A percentile compares a stretch with the other conserved stretches of the same genome.
Evolutionary conservation across 1,140 invertebrate species (phyloP).

Genomic region (Tetramorium alpestre): DNA sequence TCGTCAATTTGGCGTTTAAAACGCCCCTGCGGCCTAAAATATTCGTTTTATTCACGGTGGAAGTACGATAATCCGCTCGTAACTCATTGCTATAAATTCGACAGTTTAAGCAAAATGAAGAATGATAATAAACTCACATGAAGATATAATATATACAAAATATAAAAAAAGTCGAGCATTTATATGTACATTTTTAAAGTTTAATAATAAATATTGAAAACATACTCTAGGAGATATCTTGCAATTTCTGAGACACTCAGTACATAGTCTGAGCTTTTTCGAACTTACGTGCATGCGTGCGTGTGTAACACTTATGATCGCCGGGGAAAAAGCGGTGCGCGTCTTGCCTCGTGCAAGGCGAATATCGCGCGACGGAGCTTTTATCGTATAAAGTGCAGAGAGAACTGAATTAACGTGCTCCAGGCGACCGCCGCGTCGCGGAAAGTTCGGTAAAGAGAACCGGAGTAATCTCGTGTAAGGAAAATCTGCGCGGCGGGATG

Average conservation of each 20-base stretch:
- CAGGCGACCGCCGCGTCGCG: slow-evolving; percentile 28
- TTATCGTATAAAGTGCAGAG: slow-evolving; percentile 60
- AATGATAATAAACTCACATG: background rate
- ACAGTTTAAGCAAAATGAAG: slow-evolving; percentile 26
- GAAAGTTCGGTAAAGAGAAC: slow-evolving; percentile 58
- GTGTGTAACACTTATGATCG: slow-evolving; percentile 31
- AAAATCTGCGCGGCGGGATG: slow-evolving; percentile 50
- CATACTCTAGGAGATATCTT: background rate
- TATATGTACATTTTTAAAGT: background rate
- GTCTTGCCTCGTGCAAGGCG: slow-evolving; percentile 51
- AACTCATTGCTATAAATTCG: slow-evolving; percentile 29
- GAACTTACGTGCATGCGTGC: slow-evolving; percentile 36
- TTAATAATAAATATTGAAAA: background rate
- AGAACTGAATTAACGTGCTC: slow-evolving; percentile 58
- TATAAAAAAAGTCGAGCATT: background rate
- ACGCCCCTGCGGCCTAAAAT: slow-evolving; percentile 15
- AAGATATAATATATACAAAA: background rate
- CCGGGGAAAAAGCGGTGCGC: slow-evolving; percentile 10
- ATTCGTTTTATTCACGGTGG: slow-evolving; percentile 16
- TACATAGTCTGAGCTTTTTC: slow-evolving; percentile 12
- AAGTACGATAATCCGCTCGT: slow-evolving; percentile 38
- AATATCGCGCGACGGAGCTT: slow-evolving; percentile 50
- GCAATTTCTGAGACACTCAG: slow-evolving; percentile 10
- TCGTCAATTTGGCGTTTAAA: slow-evolving; percentile 18
- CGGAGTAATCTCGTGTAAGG: slow-evolving; percentile 59